Evolutionary conservation across 2,797 vertebrate genomes (phyloP).

Genomic region (Sebastes alutus): DNA sequence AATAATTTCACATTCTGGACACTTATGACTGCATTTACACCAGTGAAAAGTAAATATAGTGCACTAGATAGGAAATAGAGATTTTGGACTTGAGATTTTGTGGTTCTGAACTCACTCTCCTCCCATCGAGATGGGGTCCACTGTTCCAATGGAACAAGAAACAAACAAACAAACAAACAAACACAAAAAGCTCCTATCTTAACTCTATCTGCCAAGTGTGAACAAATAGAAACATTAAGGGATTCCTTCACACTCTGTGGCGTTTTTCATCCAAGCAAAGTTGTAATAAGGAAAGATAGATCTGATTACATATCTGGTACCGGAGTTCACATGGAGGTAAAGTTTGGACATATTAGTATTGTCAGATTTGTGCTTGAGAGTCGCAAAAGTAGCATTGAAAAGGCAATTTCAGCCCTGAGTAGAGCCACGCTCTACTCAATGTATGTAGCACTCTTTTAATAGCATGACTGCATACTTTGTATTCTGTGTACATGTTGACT

Average conservation of each 20-base stretch:
- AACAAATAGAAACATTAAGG: no score
- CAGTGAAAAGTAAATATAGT: background rate
- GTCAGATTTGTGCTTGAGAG: background rate
- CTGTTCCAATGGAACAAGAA: no score
- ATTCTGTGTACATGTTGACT: background rate
- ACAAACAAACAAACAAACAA: no score
- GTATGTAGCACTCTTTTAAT: background rate
- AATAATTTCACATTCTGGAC: background rate
- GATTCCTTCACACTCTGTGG: background rate
- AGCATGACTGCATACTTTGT: background rate
- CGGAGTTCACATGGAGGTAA: background rate
- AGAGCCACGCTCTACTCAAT: background rate
- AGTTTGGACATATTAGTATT: background rate
- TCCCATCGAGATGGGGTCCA: no score
- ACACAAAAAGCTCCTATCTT: no score
- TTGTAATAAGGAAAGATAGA: background rate
- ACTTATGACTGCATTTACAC: background rate
- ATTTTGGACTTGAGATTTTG: background rate
- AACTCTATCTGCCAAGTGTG: no score
- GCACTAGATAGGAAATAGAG: background rate
- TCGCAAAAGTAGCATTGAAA: background rate
- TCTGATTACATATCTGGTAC: background rate
- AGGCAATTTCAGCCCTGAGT: background rate
- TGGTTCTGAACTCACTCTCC: background rate
- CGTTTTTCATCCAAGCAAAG: background rate